These are phyloP conservation scores for Agriopis aurantiaria DNA, from an alignment of 2,888 invertebrate genomes.

Conservation along the genomic window DNA sequence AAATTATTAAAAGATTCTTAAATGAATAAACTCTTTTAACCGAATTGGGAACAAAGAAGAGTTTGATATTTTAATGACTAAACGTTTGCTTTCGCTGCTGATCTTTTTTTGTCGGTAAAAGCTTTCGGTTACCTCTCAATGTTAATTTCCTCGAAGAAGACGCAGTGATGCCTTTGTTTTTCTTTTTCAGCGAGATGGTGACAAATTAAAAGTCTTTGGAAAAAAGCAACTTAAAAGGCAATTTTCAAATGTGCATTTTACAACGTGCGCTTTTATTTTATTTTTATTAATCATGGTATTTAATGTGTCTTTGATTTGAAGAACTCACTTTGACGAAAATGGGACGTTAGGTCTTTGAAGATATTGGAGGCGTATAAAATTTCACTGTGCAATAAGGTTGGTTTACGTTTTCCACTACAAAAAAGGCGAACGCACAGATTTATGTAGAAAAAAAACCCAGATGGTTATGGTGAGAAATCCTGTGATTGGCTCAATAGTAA, in stretches of 20 bases:
- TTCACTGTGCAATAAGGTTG: too few relatives aligned
- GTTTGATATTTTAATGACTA: slow-evolving; percentile 32
- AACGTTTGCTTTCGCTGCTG: slow-evolving; percentile 30
- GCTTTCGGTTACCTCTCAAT: slow-evolving; percentile 27
- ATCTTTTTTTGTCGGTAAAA: slow-evolving; percentile 33
- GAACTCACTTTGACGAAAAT: too few relatives aligned
- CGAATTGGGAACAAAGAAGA: slow-evolving; percentile 31
- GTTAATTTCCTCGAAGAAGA: slow-evolving; percentile 16
- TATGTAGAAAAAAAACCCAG: too few relatives aligned
- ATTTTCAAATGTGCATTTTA: not conserved
- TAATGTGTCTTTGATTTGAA: too few relatives aligned
- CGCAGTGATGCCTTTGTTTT: slow-evolving; percentile 8
- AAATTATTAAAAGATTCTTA: slow-evolving; percentile 29
- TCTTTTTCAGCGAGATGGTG: slow-evolving; percentile 7
- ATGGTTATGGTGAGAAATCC: too few relatives aligned
- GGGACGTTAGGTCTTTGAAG: too few relatives aligned
- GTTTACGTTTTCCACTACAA: too few relatives aligned
- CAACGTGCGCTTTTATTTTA: too few relatives aligned
- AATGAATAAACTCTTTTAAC: slow-evolving; percentile 22
- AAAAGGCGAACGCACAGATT: too few relatives aligned
- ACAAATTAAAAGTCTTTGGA: not conserved
- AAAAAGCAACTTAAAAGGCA: not conserved
- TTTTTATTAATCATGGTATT: too few relatives aligned
- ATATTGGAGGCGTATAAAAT: too few relatives aligned
- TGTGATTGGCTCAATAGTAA: too few relatives aligned